phyloP scores from a whole-genome alignment of 1,140 invertebrate genomes.

The Tetramorium parvispinum region DNA sequence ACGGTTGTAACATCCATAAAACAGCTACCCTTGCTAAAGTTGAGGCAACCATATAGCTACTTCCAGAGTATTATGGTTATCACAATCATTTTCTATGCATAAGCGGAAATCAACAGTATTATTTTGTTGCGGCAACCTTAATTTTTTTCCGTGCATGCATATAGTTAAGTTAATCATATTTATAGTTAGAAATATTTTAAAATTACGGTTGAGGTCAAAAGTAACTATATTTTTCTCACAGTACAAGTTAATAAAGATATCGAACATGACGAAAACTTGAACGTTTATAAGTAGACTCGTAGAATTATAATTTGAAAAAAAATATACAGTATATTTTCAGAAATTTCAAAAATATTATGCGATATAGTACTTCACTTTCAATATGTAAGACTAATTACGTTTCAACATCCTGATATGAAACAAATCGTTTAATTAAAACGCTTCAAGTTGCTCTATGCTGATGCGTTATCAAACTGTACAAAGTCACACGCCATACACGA shows the following conservation, averaged over 20 bases:
- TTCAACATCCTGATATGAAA: slow-evolving; percentile 35
- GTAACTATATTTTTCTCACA: too few relatives aligned
- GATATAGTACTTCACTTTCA: background rate
- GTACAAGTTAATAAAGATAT: background rate
- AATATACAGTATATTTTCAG: background rate
- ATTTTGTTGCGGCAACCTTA: too few relatives aligned
- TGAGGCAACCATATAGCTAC: too few relatives aligned
- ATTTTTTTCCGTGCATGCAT: too few relatives aligned
- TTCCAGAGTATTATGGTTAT: too few relatives aligned
- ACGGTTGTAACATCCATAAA: too few relatives aligned
- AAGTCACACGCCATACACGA: slow-evolving; percentile 22
- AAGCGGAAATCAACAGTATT: too few relatives aligned
- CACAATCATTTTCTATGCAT: too few relatives aligned
- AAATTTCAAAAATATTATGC: background rate
- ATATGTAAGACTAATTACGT: background rate
- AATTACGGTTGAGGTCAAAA: too few relatives aligned
- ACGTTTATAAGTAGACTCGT: background rate
- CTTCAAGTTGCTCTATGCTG: slow-evolving; percentile 78
- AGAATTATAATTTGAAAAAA: background rate
- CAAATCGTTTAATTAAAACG: slow-evolving; percentile 70
- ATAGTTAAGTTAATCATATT: too few relatives aligned
- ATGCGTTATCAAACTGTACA: slow-evolving; percentile 75
- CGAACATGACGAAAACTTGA: background rate
- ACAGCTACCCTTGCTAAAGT: too few relatives aligned
- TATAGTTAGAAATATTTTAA: too few relatives aligned